phyloP scores from a whole-genome alignment of 2,888 invertebrate genomes.

The Acanthoscelides obtectus region DNA sequence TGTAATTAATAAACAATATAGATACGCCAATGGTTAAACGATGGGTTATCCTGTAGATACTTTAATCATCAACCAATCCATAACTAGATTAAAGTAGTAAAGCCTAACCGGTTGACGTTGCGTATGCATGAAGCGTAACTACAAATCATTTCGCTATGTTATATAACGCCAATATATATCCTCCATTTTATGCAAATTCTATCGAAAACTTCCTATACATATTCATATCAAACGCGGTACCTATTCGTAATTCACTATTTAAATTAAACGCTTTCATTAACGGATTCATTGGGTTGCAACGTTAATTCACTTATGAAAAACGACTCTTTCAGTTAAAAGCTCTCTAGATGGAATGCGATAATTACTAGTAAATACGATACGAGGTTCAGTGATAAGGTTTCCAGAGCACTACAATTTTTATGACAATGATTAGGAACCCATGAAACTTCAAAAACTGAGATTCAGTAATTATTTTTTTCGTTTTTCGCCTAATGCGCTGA shows the following conservation, averaged over 20 bases:
- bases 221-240: constrained; percentile 21
- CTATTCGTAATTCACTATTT: constrained; percentile 19
- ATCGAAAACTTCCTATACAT: constrained; percentile 30
- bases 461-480: no score
- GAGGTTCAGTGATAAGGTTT: no score
- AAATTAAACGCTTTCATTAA: constrained; percentile 17
- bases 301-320: constrained; percentile 8
- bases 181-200: constrained; percentile 38
- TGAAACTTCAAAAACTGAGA: no score
- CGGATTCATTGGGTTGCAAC: constrained; percentile 10
- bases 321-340: neutral
- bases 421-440: no score
- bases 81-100: constrained; percentile 41
- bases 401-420: no score
- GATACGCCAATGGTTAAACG: no score
- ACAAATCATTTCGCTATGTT: constrained; percentile 7
- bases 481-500: no score
- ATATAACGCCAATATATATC: constrained; percentile 14
- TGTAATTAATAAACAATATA: no score
- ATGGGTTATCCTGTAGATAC: neutral
- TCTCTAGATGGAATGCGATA: neutral
- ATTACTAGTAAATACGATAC: neutral
- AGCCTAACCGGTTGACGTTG: constrained; percentile 26
- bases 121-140: constrained; percentile 6
- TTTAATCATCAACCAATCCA: constrained; percentile 22